Base-by-base conservation (phyloP, 2,888 invertebrate species). In the Drosophila picticornis region DNA sequence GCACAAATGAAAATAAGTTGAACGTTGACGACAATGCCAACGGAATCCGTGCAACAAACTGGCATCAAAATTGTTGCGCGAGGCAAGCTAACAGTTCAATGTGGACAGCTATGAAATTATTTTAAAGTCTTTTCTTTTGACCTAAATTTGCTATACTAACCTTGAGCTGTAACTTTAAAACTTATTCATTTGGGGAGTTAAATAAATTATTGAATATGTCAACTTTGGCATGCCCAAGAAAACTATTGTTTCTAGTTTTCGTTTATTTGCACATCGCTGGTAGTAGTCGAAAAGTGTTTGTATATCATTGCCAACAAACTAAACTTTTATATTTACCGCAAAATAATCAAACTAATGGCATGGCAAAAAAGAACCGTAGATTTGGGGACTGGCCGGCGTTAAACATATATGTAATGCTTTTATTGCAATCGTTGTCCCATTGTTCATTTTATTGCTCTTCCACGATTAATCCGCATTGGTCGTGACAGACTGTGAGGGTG, bases 1-100 rank as follows among this genome's bases (percentile, higher is more conserved):
- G 72, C 73, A 71, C 58, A 84, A 86, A 81, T 87, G 81, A 83
- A 86, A 86, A 86, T 88, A 84, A 88, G 88, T 86, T 86, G 83
- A 79, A 81, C 74, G 79, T 77, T 83, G 88, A 81, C 75, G 79
- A 68, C 81, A 81, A 70, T 69, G 53, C 61, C 50, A 59, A 56
- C 64, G 68, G 72, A 69, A 58, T 58, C 63, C 62, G 60, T 71
- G 70, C 61, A 53, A 66, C 38, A 53, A 64, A 25, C 61, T 60
- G 69, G 40, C 60, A 60, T 48, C 46, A 40, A 55, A 48, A 31
- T 34, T 40, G 48, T 31, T 29, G 25, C 6, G 27, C 13, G 32
- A 16, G 46, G 25, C 46, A 25, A 16, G 46, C 25, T 16, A 25
- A 16, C 7, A n/a, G n/a, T n/a, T n/a, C n/a, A n/a, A n/a, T n/a